A percentile compares a stretch with the other conserved stretches of the same genome.
phyloP scores from a whole-genome alignment of 2,113 vertebrate species.

The Trogon melanurus region DNA sequence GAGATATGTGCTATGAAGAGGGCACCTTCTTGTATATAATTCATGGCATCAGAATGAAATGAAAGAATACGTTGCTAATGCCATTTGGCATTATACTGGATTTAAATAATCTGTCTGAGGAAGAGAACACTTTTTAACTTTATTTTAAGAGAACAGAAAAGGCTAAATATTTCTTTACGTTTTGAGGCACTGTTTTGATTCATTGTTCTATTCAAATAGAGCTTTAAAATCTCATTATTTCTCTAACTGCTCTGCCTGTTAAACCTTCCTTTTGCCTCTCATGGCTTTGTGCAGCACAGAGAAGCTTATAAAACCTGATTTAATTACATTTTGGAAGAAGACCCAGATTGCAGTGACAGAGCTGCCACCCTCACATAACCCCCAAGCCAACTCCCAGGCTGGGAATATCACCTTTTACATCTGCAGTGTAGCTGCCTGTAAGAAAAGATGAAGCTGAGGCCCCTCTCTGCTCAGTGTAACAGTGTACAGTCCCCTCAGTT shows the following conservation, averaged over 20 bases:
- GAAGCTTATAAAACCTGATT: constrained; percentile 9
- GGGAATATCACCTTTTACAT: not conserved
- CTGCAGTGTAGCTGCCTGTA: not conserved
- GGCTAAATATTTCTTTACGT: constrained; percentile 2
- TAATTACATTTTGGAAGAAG: not conserved
- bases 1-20: not conserved
- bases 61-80: not conserved
- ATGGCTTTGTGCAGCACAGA: not conserved
- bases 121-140: not conserved
- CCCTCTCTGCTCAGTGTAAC: not conserved
- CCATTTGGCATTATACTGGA: constrained; percentile 9
- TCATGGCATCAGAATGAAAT: not conserved
- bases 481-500: not conserved
- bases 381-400: not conserved
- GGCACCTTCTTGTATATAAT: not conserved
- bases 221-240: constrained; percentile 49
- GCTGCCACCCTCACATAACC: not conserved
- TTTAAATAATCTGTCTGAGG: constrained; percentile 2
- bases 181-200: constrained; percentile 14
- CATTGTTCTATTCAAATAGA: constrained; percentile 35
- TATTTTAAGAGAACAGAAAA: not conserved
- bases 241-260: not conserved
- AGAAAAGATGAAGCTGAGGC: not conserved
- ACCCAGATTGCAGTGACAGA: not conserved
- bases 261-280: constrained; percentile 2